Base-by-base conservation (phyloP, 2,797 vertebrate genomes). In the Betta splendens region DNA sequence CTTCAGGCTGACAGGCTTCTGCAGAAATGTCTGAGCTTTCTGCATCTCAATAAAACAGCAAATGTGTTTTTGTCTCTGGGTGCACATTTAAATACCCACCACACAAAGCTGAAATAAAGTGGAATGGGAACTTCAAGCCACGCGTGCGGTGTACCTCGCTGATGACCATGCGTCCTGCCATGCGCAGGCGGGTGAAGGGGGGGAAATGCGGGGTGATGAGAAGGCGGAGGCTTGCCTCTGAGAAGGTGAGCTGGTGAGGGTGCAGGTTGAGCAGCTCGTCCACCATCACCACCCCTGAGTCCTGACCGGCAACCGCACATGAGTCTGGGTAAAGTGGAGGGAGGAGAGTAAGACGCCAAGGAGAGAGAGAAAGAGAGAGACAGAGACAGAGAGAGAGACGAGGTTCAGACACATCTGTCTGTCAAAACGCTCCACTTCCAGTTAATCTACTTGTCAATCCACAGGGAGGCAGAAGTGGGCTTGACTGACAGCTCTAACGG, bases 181-280 rank as follows among this genome's bases (percentile, higher is more conserved):
- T 91, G 76, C 47, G 80, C 73, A 91, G 79, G 76, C 82, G 82
- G 31, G 85, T 90, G 80, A 69, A 54, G 55, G 89, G 86, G 74
- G 81, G 78, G 51, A 74, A 80, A 77, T 84, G 81, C 5, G 42
- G 71, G 71, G 86, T 86, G 75, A 89, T 85, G 80, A 89, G 82
- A 79, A 90, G 79, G 65, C 64, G 85, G 23, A 89, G 79, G 86
- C 92, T 91, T 89, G 90, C 92, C 90, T 94, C 93, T 79, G 92
- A 92, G 68, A 92, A 88, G 71, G 86, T 84, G 74, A 93, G 91
- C 65, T 90, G 88, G 64, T 91, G 89, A 40, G 90, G 84, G 23
- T 89, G 81, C 13, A 84, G 58, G 60, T 84, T 89, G 60, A 91
- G 65, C 47, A 89, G 68, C 80, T 94, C 92, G 60, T 94, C 93